Conservation (phyloP, 2,113 vertebrate genomes). For the Leucopsar rothschildi region DNA sequence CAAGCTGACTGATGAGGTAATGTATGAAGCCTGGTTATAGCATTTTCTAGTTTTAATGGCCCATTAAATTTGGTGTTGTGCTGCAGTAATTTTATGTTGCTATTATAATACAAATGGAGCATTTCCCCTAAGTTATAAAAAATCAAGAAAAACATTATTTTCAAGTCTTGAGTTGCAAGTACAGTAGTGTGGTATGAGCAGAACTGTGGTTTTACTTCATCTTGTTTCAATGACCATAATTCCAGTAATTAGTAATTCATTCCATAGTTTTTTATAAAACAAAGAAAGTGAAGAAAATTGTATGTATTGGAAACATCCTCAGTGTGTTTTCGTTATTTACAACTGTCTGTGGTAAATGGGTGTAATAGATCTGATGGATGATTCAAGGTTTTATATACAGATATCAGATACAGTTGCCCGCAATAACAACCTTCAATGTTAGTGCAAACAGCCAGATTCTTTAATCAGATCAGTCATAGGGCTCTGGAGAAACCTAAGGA, state of each 20-base stretch:
- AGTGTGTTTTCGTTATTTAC: background rate
- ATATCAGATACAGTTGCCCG: background rate
- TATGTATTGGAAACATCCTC: background rate
- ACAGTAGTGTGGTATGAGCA: background rate
- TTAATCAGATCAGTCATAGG: background rate
- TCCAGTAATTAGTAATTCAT: background rate
- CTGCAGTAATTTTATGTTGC: background rate
- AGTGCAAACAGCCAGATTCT: background rate
- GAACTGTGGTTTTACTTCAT: background rate
- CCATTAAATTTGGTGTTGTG: background rate
- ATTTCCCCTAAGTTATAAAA: background rate
- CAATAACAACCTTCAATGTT: background rate
- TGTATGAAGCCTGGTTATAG: background rate
- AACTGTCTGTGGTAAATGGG: background rate
- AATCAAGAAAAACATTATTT: background rate
- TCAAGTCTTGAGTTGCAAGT: background rate
- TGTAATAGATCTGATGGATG: background rate
- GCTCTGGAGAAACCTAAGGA: background rate
- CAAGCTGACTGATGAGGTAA: slow-evolving; percentile 90
- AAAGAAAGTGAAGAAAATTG: background rate
- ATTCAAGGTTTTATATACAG: background rate
- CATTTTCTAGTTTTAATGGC: background rate
- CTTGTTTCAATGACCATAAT: background rate
- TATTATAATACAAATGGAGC: background rate
- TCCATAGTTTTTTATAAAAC: background rate